Conservation (phyloP, 2,888 invertebrate genomes). For the Trachelus iudaicus region DNA sequence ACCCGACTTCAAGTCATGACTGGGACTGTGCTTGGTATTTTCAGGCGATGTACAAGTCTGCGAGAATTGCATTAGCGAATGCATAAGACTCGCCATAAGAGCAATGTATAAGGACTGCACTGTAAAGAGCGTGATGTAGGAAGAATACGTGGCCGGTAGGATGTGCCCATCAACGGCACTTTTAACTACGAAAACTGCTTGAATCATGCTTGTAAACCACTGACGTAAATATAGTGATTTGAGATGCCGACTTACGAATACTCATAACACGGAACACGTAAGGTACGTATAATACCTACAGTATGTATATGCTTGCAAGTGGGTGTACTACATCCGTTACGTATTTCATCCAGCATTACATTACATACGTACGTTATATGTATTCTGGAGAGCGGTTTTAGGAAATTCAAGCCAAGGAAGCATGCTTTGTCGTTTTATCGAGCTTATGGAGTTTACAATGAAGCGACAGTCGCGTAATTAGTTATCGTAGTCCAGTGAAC, state of each 20-base stretch:
- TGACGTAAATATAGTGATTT: constrained; percentile 5
- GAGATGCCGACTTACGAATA: not conserved
- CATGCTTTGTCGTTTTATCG: not conserved
- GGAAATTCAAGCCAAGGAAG: not conserved
- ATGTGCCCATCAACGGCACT: constrained; percentile 5
- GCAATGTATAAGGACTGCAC: not conserved
- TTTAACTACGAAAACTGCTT: constrained; percentile 4
- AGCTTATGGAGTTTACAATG: not conserved
- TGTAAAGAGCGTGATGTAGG: not conserved
- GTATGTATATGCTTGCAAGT: not conserved
- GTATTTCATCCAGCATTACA: not conserved
- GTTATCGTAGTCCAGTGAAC: not conserved
- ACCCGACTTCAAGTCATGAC: not conserved
- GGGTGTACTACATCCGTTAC: not conserved
- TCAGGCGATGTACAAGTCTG: not conserved
- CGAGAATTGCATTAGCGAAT: not conserved
- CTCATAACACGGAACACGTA: not conserved
- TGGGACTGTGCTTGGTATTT: not conserved
- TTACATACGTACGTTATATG: not conserved
- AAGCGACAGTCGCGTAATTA: not conserved
- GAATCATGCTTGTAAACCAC: constrained; percentile 7
- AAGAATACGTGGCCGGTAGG: not conserved
- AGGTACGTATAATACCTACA: not conserved
- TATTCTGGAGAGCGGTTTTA: not conserved
- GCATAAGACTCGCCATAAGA: not conserved